These are phyloP conservation scores for Pelecanoides urinatrix DNA, from an alignment of 2,113 vertebrate genomes.

Conservation along the genomic window DNA sequence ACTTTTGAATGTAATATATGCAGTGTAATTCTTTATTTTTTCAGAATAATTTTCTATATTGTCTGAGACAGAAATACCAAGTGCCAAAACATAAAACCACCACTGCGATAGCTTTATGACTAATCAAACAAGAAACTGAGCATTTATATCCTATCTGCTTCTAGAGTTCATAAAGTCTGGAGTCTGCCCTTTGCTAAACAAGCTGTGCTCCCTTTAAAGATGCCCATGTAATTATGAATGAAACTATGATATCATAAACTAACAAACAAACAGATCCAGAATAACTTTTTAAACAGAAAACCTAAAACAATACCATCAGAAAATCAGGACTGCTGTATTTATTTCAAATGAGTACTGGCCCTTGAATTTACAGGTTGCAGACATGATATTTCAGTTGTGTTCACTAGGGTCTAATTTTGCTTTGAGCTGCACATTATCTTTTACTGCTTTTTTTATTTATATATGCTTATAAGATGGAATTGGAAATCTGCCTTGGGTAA, in stretches of 20 bases:
- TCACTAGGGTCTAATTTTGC: not conserved
- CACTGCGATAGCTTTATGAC: not conserved
- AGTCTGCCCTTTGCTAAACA: not conserved
- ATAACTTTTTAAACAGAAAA: not conserved
- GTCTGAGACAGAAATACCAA: not conserved
- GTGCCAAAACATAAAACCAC: not conserved
- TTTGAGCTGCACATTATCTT: not conserved
- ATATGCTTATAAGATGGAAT: not conserved
- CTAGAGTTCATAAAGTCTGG: not conserved
- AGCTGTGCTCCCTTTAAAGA: not conserved
- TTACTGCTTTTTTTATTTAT: not conserved
- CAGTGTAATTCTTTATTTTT: not conserved
- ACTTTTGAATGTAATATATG: not conserved
- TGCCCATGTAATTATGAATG: not conserved
- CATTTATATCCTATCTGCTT: not conserved
- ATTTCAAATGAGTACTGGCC: not conserved
- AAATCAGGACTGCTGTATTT: not conserved
- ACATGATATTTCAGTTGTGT: not conserved
- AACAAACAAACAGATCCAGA: not conserved
- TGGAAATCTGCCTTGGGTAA: not conserved
- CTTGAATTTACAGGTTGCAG: not conserved
- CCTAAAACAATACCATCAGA: not conserved
- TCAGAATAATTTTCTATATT: not conserved
- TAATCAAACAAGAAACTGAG: not conserved
- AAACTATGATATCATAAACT: not conserved